A percentile compares a stretch with the other conserved stretches of the same genome.
Evolutionary conservation across 2,113 vertebrate genomes (phyloP).

Genomic region (Siphamia tubifer): DNA sequence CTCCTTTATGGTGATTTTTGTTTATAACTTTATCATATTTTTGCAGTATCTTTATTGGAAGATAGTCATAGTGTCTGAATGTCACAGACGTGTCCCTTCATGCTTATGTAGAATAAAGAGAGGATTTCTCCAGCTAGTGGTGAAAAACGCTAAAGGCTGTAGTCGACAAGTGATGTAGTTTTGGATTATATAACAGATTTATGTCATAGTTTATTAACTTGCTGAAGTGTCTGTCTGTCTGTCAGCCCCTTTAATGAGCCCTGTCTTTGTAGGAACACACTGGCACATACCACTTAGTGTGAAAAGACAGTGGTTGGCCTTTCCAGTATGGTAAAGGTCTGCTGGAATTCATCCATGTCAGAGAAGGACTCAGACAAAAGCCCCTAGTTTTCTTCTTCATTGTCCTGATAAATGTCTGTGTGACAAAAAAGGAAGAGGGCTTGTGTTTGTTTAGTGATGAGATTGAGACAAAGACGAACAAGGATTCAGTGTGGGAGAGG

Average conservation of each 20-base stretch:
- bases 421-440: neutral
- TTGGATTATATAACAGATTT: slow-evolving; percentile 38
- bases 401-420: slow-evolving; percentile 5
- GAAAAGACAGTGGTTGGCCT: slow-evolving; percentile 23
- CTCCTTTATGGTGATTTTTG: neutral
- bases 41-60: neutral
- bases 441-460: slow-evolving; percentile 25
- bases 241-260: slow-evolving; percentile 38
- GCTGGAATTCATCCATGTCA: slow-evolving; percentile 8
- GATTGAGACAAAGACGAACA: slow-evolving; percentile 19
- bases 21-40: neutral
- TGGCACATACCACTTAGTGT: slow-evolving; percentile 15
- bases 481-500: slow-evolving; percentile 30
- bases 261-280: neutral
- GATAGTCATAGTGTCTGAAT: neutral
- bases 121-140: neutral
- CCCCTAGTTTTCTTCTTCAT: neutral
- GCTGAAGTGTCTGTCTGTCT: slow-evolving; percentile 23
- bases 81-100: slow-evolving; percentile 1
- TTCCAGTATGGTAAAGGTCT: neutral
- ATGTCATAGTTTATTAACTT: slow-evolving; percentile 28
- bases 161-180: slow-evolving; percentile 2
- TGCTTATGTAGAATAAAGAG: neutral
- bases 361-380: neutral
- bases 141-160: neutral